phyloP scores from a whole-genome alignment of 1,140 invertebrate genomes.

The Brachionus rotundiformis region DNA sequence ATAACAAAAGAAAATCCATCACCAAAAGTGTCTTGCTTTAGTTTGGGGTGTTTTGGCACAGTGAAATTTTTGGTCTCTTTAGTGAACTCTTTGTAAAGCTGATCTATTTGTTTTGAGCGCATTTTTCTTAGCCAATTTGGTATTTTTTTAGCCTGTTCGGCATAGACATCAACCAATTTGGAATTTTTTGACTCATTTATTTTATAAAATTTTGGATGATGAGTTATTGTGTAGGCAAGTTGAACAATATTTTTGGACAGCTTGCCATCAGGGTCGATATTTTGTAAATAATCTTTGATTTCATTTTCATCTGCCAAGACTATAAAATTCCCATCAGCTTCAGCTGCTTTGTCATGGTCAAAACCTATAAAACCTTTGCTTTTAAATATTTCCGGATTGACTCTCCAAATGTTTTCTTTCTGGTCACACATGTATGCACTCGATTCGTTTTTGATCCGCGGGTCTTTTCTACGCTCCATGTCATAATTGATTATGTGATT shows the following conservation, averaged over 20 bases:
- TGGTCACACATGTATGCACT: conserved; percentile 43
- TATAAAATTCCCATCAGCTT: conserved; percentile 47
- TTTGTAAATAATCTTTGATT: conserved; percentile 12
- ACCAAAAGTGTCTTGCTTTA: conserved; percentile 21
- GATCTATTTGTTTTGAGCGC: conserved; percentile 1
- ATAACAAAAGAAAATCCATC: conserved; percentile 44
- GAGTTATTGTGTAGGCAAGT: neutral
- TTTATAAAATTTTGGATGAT: conserved; percentile 43
- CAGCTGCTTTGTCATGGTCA: conserved; percentile 17
- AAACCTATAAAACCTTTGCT: conserved; percentile 21
- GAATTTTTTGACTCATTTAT: conserved; percentile 20
- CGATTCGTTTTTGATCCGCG: conserved; percentile 9
- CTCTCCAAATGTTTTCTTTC: conserved; percentile 36
- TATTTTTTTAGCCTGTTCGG: conserved; percentile 2
- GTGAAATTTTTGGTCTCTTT: conserved; percentile 8
- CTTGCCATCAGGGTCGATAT: neutral
- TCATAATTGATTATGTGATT: conserved; percentile 47
- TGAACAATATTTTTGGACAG: conserved; percentile 10
- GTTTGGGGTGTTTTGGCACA: neutral
- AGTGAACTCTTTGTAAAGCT: neutral
- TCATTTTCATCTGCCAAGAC: conserved; percentile 34
- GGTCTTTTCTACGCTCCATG: conserved; percentile 1
- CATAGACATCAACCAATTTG: conserved; percentile 13
- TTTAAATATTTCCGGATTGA: conserved; percentile 40
- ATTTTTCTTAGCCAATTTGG: conserved; percentile 21